Base-by-base conservation (phyloP, 2,888 invertebrate species). In the Drosophila ustulata region DNA sequence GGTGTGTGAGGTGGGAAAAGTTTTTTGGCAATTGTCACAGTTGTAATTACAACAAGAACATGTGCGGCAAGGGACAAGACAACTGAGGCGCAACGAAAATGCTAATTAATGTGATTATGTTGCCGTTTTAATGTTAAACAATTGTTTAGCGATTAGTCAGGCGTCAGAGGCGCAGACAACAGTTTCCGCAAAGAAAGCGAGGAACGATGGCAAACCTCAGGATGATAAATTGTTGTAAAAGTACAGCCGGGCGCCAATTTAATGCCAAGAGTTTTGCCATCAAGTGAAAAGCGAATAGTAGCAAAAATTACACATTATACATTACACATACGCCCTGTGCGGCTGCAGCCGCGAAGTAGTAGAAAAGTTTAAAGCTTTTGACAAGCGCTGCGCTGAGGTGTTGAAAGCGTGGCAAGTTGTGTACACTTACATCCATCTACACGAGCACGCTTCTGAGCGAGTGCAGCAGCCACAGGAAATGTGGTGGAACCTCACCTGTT, bases 41-140 rank as follows among this genome's bases (percentile, higher is more conserved):
- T 62, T 46, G 46, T 59, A 64, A 45, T 23, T 30, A 64, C 41
- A 43, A 52, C 26, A 43, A 34, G 25, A 46, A 50, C 45, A 51
- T 23, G 45, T 45, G 45, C 25, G 39, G 25, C 39, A 64, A 49
- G 43, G 51, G 43, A 32, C 58, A 50, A 37, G 6, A 2, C 57
- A 74, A 71, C 70, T 75, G 71, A 83, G 51, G 74, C 83, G 66
- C 75, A 81, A 61, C 77, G 69, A 76, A 71, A 88, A 82, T 78
- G 89, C 81, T 89, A 89, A 89, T 89, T 89, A 89, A 89, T 89
- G 82, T 74, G 88, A 89, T 89, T 87, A 89, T 87, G 89, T 72
- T 81, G 80, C 77, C 73, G 66, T 81, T 87, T 75, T 68, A 78
- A 81, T 89, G 89, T 87, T 80, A 75, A 84, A 89, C 89, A 89